These are phyloP conservation scores for Formica exsecta DNA, from an alignment of 1,140 invertebrate species.

Conservation along the genomic window DNA sequence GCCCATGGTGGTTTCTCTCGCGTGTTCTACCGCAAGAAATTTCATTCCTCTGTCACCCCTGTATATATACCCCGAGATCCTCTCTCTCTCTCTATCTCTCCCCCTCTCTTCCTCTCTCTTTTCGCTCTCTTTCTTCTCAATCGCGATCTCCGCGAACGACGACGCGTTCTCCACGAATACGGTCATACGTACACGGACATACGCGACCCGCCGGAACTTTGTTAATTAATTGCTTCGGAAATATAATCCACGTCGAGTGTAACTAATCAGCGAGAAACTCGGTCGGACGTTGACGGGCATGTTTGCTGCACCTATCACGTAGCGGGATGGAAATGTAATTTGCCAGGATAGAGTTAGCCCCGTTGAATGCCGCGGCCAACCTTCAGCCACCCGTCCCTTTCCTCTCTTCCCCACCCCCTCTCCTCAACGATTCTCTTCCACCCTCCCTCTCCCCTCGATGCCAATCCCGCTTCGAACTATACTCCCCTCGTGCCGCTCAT, in stretches of 20 bases:
- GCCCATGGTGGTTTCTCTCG: constrained; percentile 43
- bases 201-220: constrained; percentile 70
- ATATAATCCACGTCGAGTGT: constrained; percentile 77
- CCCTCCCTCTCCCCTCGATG: constrained; percentile 3
- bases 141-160: background rate
- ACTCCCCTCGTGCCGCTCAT: constrained; percentile 67
- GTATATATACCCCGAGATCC: background rate
- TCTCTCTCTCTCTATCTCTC: background rate
- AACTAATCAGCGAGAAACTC: constrained; percentile 79
- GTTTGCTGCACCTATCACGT: constrained; percentile 79
- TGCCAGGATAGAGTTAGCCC: constrained; percentile 78
- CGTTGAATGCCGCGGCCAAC: constrained; percentile 77
- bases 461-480: constrained; percentile 56
- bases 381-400: constrained; percentile 61
- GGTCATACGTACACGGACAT: constrained; percentile 39
- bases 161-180: constrained; percentile 11
- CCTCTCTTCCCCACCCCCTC: background rate
- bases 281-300: constrained; percentile 78
- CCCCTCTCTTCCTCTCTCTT: no score
- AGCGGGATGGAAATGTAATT: constrained; percentile 80
- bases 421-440: no score
- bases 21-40: constrained; percentile 59
- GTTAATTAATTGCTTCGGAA: constrained; percentile 80
- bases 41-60: constrained; percentile 63
- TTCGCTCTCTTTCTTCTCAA: no score